phyloP scores from a whole-genome alignment of 2,113 vertebrate species.

The Rostratula benghalensis region DNA sequence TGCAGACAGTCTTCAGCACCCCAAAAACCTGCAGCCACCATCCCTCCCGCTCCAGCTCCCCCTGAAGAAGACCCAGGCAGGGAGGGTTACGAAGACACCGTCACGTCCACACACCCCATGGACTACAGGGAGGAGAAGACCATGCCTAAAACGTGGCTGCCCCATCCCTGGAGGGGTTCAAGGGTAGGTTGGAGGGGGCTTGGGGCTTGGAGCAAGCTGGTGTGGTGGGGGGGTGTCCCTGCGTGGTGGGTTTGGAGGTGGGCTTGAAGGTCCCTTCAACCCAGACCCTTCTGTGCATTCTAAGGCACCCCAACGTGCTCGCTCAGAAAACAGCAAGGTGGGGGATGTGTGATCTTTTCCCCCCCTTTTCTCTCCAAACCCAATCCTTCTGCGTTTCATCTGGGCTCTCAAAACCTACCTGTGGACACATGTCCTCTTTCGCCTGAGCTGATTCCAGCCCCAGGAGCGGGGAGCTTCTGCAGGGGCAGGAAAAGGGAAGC shows the following conservation, averaged over 20 bases:
- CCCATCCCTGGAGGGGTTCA: background rate
- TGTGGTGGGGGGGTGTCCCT: background rate
- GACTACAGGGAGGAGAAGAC: background rate
- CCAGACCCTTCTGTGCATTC: background rate
- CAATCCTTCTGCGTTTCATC: accelerated
- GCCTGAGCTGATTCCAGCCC: background rate
- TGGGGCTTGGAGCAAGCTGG: background rate
- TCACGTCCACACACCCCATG: accelerated
- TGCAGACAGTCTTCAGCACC: background rate
- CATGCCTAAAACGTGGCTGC: background rate
- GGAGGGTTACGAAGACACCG: background rate
- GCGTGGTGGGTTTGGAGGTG: background rate
- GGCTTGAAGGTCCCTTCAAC: background rate
- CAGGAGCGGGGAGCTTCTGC: background rate
- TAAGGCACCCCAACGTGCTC: background rate
- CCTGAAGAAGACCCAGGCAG: background rate
- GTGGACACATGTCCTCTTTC: background rate
- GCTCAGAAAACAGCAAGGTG: background rate
- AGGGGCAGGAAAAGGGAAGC: background rate
- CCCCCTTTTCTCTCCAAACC: background rate
- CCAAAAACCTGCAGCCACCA: accelerated
- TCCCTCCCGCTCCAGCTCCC: background rate
- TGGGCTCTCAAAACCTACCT: background rate
- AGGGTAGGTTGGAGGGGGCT: background rate
- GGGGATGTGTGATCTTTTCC: background rate